Percentiles rank a stretch among this genome's conserved stretches.
phyloP scores from a whole-genome alignment of 2,888 invertebrate species.

The Boloria euphrosyne region DNA sequence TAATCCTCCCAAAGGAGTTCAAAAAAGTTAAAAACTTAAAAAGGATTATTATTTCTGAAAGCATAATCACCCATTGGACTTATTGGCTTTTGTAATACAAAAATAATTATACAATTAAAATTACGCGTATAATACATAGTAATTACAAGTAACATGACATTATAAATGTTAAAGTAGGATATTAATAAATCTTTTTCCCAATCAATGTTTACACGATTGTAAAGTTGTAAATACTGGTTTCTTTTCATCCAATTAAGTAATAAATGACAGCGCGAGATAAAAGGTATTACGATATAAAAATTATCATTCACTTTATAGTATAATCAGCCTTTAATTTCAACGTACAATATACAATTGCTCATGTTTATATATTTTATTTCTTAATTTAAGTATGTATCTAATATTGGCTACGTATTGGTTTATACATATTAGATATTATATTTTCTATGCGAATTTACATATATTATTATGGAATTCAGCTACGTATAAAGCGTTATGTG shows the following conservation, averaged over 20 bases:
- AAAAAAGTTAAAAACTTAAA: no score
- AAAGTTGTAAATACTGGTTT: conserved; percentile 15
- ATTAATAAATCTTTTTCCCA: conserved; percentile 14
- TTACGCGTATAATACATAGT: no score
- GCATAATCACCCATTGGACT: no score
- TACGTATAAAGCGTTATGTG: no score
- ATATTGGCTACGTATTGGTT: neutral
- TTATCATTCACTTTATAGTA: conserved; percentile 24
- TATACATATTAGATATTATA: no score
- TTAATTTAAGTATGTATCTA: neutral
- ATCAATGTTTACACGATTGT: conserved; percentile 17
- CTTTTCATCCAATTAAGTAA: conserved; percentile 12
- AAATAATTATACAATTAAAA: neutral
- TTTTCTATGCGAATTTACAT: no score
- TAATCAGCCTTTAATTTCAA: neutral
- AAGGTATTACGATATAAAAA: conserved; percentile 14
- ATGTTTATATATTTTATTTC: neutral
- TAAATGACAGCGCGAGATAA: conserved; percentile 20
- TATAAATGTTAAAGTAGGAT: neutral
- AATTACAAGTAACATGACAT: no score
- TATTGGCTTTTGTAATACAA: neutral
- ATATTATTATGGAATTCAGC: no score
- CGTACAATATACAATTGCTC: neutral
- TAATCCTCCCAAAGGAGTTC: no score
- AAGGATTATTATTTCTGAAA: no score